Evolutionary conservation across 2,797 vertebrate species (phyloP), one percentile per base, ranked within the genome.

Genomic region (Tokudaia muenninki): DNA sequence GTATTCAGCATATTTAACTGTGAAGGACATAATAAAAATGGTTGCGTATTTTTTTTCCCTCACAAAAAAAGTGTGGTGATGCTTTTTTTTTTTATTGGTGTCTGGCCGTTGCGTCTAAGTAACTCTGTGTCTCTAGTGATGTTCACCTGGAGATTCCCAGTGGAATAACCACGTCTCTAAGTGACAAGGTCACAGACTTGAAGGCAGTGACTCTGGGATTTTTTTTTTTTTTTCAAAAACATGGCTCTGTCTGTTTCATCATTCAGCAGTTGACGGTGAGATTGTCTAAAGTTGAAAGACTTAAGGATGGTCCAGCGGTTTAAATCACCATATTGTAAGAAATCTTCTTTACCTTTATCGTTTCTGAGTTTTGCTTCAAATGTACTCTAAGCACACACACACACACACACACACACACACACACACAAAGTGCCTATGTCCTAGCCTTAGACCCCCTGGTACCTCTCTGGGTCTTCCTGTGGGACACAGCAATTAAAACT

Each of bases 31-130:
- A 82, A 81, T n/a, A 9, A 92, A 98, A 94, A 95, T 92, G 92
- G 97, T 92, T 92, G 70, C 97, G 82, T 77, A 87, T 95, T 97
- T 98, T 98, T 96, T 98, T 98, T 98, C 94, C 94, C 96, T 97
- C 94, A 50, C 75, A 97, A 96, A 97, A 98, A 98, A 97, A 92
- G 96, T 97, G 57, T 79, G 47, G 80, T 96, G 91, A 70, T 90
- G 83, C 9, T 95, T 97, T 57, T 95, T 90, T 6, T 59, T 95
- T 75, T 95, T n/a, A n/a, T n/a, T 89, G 92, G 78, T 82, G 41
- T 95, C 93, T 70, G 8, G 94, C 97, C 94, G 94, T 81, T 97
- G 29, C 70, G 19, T 94, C 95, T 92, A 96, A 44, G 65, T 75
- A 26, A 12, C 29, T 34, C 52, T 87, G 4, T 93, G 83, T 34